Base-by-base conservation (phyloP, 2,888 invertebrate genomes). In the Chalcosyrphus nemorum region DNA sequence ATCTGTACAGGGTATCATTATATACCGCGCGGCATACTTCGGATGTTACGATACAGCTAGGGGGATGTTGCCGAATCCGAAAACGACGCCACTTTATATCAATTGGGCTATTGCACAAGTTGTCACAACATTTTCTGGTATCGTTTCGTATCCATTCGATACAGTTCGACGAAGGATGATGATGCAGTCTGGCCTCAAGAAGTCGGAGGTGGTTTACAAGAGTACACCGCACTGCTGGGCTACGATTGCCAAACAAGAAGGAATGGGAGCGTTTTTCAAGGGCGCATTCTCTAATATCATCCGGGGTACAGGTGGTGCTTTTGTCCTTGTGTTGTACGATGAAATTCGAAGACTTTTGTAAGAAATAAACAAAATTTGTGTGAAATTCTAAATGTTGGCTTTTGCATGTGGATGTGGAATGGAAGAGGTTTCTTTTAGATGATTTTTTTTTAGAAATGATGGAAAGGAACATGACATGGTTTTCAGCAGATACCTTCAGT, bases 161-260 rank as follows among this genome's bases (percentile, higher is more conserved):
- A 98, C 98, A 5, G 95, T 95, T 89, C 94, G 97, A 92, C 94
- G 98, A 93, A 95, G 98, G 92, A 97, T 98, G 97, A 98, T 98
- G 98, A 98, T 98, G 98, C 97, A 97, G 92, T 97, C 97, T 87
- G 97, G 97, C 74, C 95, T 95, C 86, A 94, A 94, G 88, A 94
- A 95, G 93, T 91, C 92, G 71, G 96, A 97, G 57, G 93, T 96
- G 86, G 92, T 96, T 88, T 97, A 97, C 94, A 97, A 96, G 93
- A 95, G 93, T 92, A 97, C 98, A 38, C 89, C 96, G 80, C 96
- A 98, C 93, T 98, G 98, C 93, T 97, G 97, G 95, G 90, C 93
- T 61, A 95, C 95, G 92, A 96, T 97, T 90, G 92, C 94, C 90
- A 94, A 94, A 91, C 92, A 93, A 50, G 98, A 98, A 92, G 98